These are phyloP conservation scores for Chaenocephalus aceratus DNA, from an alignment of 2,113 vertebrate species.

Conservation along the genomic window DNA sequence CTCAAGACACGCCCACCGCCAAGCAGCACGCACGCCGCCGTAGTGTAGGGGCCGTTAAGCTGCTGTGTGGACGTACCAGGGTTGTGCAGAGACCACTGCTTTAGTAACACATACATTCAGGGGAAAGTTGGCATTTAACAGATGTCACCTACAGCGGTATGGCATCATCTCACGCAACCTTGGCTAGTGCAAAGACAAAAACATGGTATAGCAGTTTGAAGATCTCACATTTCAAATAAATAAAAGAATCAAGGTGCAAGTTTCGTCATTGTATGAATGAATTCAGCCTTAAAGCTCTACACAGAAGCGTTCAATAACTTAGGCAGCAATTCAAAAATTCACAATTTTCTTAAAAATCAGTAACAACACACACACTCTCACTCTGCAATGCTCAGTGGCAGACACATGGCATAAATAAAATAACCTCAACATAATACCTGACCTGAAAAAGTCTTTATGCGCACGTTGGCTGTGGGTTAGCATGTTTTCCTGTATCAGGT, in stretches of 20 bases:
- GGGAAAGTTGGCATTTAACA: conserved; percentile 22
- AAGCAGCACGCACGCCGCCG: no score
- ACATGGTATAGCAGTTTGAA: no score
- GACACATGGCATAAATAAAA: conserved; percentile 39
- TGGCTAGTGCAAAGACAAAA: conserved; percentile 33
- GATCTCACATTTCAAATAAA: not conserved
- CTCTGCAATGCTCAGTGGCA: not conserved
- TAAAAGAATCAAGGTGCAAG: not conserved
- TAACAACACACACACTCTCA: not conserved
- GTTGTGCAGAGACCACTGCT: conserved; percentile 4
- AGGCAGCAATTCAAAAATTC: not conserved
- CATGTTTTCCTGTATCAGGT: not conserved
- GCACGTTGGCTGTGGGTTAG: not conserved
- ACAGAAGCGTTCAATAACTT: not conserved
- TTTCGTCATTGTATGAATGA: not conserved
- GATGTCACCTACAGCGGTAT: not conserved
- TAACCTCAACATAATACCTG: not conserved
- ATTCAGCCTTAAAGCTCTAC: not conserved
- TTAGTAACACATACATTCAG: conserved; percentile 37
- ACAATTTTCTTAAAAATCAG: conserved; percentile 1
- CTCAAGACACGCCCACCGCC: no score
- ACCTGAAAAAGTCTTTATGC: not conserved
- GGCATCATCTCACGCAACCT: not conserved
- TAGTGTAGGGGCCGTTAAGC: no score
- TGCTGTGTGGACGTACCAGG: not conserved